Conservation (phyloP, 1,140 invertebrate species). For the Drosophila lini region DNA sequence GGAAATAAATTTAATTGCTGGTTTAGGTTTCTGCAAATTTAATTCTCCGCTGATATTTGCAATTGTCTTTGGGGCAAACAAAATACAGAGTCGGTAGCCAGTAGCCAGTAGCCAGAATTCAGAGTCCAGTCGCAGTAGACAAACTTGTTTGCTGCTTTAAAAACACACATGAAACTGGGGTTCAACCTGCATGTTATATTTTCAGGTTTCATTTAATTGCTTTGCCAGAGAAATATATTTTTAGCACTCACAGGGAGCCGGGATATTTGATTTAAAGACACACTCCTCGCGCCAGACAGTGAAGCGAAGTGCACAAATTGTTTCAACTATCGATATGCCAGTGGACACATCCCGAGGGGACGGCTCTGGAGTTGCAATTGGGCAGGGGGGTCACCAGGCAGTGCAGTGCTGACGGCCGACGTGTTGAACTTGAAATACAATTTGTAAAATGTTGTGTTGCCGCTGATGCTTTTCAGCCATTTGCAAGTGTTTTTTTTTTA, state of each 20-base stretch:
- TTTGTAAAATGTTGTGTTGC: conserved; percentile 14
- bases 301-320: conserved; percentile 28
- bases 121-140: conserved; percentile 22
- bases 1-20: background rate
- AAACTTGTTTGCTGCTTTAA: conserved; percentile 45
- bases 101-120: background rate
- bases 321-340: conserved; percentile 19
- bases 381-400: conserved; percentile 6
- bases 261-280: conserved; percentile 17
- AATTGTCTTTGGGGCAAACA: conserved; percentile 24
- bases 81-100: conserved; percentile 2
- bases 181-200: conserved; percentile 42
- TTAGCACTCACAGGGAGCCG: background rate
- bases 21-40: conserved; percentile 2
- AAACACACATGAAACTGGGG: conserved; percentile 6
- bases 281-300: background rate
- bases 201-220: conserved; percentile 37
- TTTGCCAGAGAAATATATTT: conserved; percentile 17
- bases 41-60: conserved; percentile 16
- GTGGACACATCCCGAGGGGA: conserved; percentile 17
- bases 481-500: conserved; percentile 1
- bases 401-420: conserved; percentile 36
- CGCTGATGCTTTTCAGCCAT: conserved; percentile 6
- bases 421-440: conserved; percentile 46
- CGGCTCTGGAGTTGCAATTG: background rate